Base-by-base conservation (phyloP, 2,797 vertebrate species). In the Remorina albescens region DNA sequence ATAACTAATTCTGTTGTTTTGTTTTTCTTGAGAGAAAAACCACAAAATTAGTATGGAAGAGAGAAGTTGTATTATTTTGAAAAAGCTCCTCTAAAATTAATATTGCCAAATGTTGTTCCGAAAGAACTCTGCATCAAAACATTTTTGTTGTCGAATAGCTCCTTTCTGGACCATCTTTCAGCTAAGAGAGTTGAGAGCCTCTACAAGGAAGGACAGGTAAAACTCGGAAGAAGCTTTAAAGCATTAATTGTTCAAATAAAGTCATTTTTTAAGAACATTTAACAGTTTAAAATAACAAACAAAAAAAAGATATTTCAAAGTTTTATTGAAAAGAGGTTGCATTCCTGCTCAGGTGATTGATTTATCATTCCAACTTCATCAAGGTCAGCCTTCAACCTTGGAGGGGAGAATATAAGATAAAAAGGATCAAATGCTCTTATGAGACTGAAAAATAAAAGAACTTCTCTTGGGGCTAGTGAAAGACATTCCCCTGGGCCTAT, bases 311-410 rank as follows among this genome's bases (percentile, higher is more conserved):
- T 11, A 25, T 12, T 30, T 55, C 26, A 8, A 51, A 57, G 9
- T 6, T 67, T 39, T 0, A 21, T 8, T 76, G 7, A 76, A 76
- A 63, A 16, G 0, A 71, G 28, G 65, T 37, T 63, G 19, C 11
- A 73, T 70, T 85, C 54, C 75, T 46, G 30, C 39, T 65, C 23
- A 34, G 11, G 41, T 8, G 3, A 66, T 7, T 23, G 8, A 6
- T 5, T 5, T 34, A 42, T 69, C 42, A 67, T 44, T 81, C 51
- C 19, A 67, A 53, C 6, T 16, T 63, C 58, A 54, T 74, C 78
- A 78, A 83, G 86, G 83, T 41, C 76, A 67, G 47, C 28, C 18
- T 77, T 85, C 81, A 60, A 78, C 54, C 23, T 10, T 0, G 18
- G 5, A 5, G 62, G 10, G 63, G 23, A 60, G 39, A 36, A 8